A percentile compares a stretch with the other conserved stretches of the same genome.
These are phyloP conservation scores for Apeira syringaria DNA, from an alignment of 2,888 invertebrate species.

Conservation along the genomic window DNA sequence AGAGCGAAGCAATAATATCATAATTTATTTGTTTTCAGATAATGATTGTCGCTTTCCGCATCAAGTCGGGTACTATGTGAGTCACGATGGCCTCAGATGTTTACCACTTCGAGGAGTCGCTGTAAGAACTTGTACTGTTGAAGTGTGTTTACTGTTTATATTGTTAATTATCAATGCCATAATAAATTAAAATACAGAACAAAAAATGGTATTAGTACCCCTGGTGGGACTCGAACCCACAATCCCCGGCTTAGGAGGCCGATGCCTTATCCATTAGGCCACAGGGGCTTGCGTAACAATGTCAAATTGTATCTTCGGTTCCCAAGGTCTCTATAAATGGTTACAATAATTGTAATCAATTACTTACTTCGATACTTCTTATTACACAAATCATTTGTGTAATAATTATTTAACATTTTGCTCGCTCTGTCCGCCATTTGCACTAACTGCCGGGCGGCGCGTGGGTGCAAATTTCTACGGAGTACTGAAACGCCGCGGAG, in stretches of 20 bases:
- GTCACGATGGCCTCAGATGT: constrained; percentile 75
- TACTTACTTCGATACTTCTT: too few relatives aligned
- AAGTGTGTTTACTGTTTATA: constrained; percentile 9
- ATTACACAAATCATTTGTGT: too few relatives aligned
- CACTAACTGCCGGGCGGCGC: too few relatives aligned
- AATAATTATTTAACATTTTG: too few relatives aligned
- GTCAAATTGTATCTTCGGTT: neutral
- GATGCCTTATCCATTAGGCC: constrained; percentile 91
- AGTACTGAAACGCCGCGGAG: too few relatives aligned
- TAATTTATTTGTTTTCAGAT: constrained; percentile 76
- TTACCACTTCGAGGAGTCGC: constrained; percentile 55
- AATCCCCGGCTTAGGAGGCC: constrained; percentile 91
- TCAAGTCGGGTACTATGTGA: constrained; percentile 84
- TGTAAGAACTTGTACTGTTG: constrained; percentile 29
- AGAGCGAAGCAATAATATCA: too few relatives aligned
- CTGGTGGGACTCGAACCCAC: constrained; percentile 91
- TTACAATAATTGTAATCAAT: too few relatives aligned
- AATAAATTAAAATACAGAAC: constrained; percentile 1
- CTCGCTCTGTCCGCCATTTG: too few relatives aligned
- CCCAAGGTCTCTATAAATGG: too few relatives aligned
- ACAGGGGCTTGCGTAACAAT: constrained; percentile 81
- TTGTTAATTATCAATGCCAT: constrained; percentile 12
- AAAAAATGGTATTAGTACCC: constrained; percentile 65
- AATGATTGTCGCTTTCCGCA: constrained; percentile 86
- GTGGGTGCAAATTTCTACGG: too few relatives aligned